Evolutionary conservation across 2,113 vertebrate genomes (phyloP), one percentile per base, ranked within the genome.

Genomic region (Plestiodon gilberti): DNA sequence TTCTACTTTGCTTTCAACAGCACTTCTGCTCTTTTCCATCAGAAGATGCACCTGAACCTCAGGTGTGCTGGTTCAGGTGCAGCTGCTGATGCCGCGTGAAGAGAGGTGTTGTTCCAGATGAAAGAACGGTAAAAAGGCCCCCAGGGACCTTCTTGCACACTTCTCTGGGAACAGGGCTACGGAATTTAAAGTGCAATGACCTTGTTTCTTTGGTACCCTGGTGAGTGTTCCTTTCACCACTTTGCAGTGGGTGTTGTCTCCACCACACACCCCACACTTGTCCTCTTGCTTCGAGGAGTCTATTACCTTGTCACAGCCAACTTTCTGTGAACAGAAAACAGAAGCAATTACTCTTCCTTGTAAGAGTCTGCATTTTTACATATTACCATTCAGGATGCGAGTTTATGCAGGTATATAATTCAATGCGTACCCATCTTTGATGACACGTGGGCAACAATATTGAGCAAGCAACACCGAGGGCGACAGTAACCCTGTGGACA

Each of bases 211-310:
- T 83, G 97, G 97, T 1, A 95, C 81, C 77, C 97, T 97, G 30
- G 96, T 96, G 95, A 99, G 98, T 0, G 97, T 98, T 90, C 98
- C 98, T 94, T 99, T 99, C 93, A 98, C 95, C 92, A 97, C 98
- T 93, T 98, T 98, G 96, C 99, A 99, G 93, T 97, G 98, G 82
- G 97, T 97, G 93, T 97, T 99, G 96, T 99, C 98, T 64, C 99
- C 99, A 67, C 97, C 98, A 84, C 99, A 99, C 85, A 99, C 96
- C 8, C 99, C 99, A 57, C 99, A 99, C 90, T 99, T 99, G 94
- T 99, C 99, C 82, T 99, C 98, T 91, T 98, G 98, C 94, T 98
- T 98, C 0, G 96, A 97, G 88, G 99, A 99, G 82, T 98, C 98
- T 30, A 99, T 97, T 86, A 97, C 96, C n/a, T 97, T 96, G n/a